Evolutionary conservation across 1,140 invertebrate species (phyloP).

Genomic region (Cherax destructor): DNA sequence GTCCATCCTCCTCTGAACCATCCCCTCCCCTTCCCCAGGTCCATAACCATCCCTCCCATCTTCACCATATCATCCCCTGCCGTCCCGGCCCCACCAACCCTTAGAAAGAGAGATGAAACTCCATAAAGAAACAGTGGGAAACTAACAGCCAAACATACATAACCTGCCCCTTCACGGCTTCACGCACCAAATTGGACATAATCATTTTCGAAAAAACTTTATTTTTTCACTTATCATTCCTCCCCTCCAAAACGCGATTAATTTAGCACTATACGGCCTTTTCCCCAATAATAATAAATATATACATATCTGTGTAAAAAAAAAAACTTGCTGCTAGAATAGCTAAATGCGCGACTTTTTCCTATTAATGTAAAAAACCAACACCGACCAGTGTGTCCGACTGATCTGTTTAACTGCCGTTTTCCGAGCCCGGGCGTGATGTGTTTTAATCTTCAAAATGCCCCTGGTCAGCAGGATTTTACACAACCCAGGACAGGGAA

Average conservation of each 20-base stretch:
- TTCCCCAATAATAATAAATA: no score
- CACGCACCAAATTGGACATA: no score
- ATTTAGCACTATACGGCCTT: background rate
- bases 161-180: no score
- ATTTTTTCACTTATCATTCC: background rate
- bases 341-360: background rate
- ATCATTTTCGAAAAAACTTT: no score
- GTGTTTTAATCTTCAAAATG: conserved; percentile 33
- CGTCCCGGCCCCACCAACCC: no score
- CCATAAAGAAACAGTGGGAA: no score
- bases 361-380: background rate
- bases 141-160: no score
- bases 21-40: no score
- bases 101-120: no score
- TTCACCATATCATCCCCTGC: no score
- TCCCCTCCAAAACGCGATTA: conserved; percentile 1
- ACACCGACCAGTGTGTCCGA: background rate
- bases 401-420: background rate
- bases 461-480: conserved; percentile 28
- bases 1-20: no score
- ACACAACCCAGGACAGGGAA: conserved; percentile 23
- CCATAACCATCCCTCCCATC: no score
- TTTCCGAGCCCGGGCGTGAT: conserved; percentile 2
- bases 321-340: background rate
- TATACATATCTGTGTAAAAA: background rate